Conservation (phyloP, 1,140 invertebrate species). For the Drosophila navojoa region DNA sequence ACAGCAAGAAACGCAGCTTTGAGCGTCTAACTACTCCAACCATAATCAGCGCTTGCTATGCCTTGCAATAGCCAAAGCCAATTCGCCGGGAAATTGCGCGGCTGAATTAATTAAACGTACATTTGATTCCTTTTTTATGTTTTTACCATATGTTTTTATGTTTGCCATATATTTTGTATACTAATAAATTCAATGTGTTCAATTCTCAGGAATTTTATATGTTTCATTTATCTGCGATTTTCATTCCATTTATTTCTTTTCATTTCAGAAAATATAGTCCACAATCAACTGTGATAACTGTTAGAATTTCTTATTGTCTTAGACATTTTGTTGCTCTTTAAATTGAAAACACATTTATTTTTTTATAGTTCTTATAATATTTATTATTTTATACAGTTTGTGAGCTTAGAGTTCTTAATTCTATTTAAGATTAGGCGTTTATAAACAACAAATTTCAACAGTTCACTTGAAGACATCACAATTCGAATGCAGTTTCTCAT, state of each 20-base stretch:
- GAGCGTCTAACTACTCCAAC: conserved; percentile 21
- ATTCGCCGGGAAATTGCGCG: neutral
- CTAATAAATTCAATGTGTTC: neutral
- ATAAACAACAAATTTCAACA: conserved; percentile 78
- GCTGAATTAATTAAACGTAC: neutral
- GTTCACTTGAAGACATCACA: conserved; percentile 79
- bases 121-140: neutral
- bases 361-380: neutral
- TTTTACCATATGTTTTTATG: neutral
- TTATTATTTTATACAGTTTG: conserved; percentile 45
- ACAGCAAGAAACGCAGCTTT: conserved; percentile 46
- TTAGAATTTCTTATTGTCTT: too few relatives aligned
- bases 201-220: neutral
- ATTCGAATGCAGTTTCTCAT: conserved; percentile 59
- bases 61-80: conserved; percentile 14
- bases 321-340: too few relatives aligned
- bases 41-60: conserved; percentile 36
- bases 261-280: too few relatives aligned
- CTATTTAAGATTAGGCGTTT: conserved; percentile 38
- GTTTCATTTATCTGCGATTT: too few relatives aligned
- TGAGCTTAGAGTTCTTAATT: conserved; percentile 50
- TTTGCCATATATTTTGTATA: neutral
- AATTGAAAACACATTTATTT: too few relatives aligned
- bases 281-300: too few relatives aligned
- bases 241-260: too few relatives aligned